Conservation (phyloP, 2,888 invertebrate species). For the Heliconius cydno region DNA sequence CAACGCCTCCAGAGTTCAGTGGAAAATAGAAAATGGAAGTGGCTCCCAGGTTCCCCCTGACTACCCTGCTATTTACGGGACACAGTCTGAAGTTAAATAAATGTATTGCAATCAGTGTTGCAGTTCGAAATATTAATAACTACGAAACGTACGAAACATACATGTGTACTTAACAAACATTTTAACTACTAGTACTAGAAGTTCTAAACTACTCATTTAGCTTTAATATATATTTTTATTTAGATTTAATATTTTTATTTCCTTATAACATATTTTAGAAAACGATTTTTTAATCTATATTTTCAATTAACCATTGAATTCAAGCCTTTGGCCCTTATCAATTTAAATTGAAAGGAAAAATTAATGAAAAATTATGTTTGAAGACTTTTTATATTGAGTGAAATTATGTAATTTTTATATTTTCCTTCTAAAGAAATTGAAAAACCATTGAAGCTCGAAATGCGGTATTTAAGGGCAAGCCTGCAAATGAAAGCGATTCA, state of each 20-base stretch:
- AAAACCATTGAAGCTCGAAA: constrained; percentile 27
- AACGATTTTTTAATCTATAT: not conserved
- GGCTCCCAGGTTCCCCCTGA: not conserved
- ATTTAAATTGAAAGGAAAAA: not conserved
- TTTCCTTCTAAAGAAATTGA: constrained; percentile 19
- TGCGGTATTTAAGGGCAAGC: constrained; percentile 25
- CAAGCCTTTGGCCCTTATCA: constrained; percentile 8
- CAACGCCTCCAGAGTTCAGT: no score
- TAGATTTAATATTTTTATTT: not conserved
- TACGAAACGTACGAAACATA: no score
- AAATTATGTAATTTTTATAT: constrained; percentile 21
- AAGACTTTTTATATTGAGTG: not conserved
- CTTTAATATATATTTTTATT: no score
- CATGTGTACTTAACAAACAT: not conserved
- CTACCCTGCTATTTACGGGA: not conserved
- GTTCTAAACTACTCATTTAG: not conserved
- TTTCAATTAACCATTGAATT: constrained; percentile 13
- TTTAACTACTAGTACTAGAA: not conserved
- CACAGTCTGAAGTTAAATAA: not conserved
- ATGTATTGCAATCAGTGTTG: not conserved
- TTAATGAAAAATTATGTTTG: constrained; percentile 2
- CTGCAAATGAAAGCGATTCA: constrained; percentile 70
- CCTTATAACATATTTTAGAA: not conserved
- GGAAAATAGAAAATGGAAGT: no score
- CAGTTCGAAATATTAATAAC: no score